Percentiles rank a stretch among this genome's conserved stretches.
Evolutionary conservation across 92 coral and sea anemone species (phyloP).

Genomic region (Pocillopora meandrina): DNA sequence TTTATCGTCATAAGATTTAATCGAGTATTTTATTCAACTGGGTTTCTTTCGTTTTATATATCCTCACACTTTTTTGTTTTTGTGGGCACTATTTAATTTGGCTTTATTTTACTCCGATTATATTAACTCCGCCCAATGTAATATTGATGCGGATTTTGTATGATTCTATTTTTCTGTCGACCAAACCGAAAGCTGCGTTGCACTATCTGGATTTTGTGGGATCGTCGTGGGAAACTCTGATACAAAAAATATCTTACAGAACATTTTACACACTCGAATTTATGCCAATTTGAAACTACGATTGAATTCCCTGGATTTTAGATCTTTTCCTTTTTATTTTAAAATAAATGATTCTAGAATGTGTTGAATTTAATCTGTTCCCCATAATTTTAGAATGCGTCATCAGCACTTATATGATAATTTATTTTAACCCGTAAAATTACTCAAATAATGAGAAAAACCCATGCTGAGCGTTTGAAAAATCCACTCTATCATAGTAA

Average conservation of each 20-base stretch:
- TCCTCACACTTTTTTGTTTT: no score
- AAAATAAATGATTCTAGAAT: neutral
- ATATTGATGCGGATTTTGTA: neutral
- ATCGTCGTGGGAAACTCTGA: neutral
- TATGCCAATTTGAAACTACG: no score
- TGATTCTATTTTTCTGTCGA: neutral
- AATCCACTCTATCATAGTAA: no score
- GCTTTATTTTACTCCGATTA: neutral
- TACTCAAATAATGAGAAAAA: no score
- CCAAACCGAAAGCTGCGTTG: neutral
- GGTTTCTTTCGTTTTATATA: no score
- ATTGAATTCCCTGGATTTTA: neutral
- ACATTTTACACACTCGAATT: neutral
- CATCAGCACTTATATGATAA: neutral
- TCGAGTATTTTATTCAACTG: no score
- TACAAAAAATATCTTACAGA: neutral
- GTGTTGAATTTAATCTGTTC: neutral
- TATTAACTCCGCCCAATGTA: neutral
- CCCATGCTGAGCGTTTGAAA: no score
- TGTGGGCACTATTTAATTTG: neutral
- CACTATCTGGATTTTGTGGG: constrained; percentile 1
- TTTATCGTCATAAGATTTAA: no score
- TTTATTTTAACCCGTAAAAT: neutral
- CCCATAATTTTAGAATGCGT: neutral
- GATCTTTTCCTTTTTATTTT: neutral